A percentile compares a stretch with the other conserved stretches of the same genome.
phyloP scores from a whole-genome alignment of 2,888 invertebrate genomes.

The Tuberolachnus salignus region DNA sequence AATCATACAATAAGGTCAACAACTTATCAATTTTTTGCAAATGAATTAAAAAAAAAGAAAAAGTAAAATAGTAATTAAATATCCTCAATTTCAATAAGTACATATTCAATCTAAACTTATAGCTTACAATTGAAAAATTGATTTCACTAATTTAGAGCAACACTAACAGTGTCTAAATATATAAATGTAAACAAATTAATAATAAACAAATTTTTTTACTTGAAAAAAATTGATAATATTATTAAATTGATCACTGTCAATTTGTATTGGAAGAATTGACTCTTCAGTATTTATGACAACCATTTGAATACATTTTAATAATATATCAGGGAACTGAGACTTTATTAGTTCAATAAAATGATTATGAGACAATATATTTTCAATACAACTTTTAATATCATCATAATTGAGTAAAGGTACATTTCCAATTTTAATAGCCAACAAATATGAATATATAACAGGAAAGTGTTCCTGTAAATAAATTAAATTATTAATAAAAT shows the following conservation, averaged over 20 bases:
- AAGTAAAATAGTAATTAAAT: too few relatives aligned
- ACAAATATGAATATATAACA: slow-evolving; percentile 24
- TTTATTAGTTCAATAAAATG: slow-evolving; percentile 22
- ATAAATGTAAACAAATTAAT: too few relatives aligned
- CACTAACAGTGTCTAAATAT: too few relatives aligned
- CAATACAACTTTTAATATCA: slow-evolving; percentile 23
- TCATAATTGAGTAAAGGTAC: not conserved
- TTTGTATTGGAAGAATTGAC: slow-evolving; percentile 35
- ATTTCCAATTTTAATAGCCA: slow-evolving; percentile 23
- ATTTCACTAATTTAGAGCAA: too few relatives aligned
- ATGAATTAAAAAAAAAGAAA: too few relatives aligned
- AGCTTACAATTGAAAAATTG: too few relatives aligned
- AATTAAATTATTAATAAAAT: not conserved
- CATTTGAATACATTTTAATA: slow-evolving; percentile 46
- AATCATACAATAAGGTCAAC: too few relatives aligned
- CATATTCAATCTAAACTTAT: too few relatives aligned
- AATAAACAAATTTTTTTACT: slow-evolving; percentile 22
- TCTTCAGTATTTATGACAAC: slow-evolving; percentile 17
- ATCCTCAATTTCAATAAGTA: too few relatives aligned
- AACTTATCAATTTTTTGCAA: too few relatives aligned
- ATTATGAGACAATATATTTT: not conserved
- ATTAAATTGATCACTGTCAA: slow-evolving; percentile 32
- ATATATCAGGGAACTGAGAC: slow-evolving; percentile 4
- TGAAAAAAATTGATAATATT: slow-evolving; percentile 30
- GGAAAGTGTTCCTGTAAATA: slow-evolving; percentile 41